Evolutionary conservation across 2,797 vertebrate genomes (phyloP), one percentile per base, ranked within the genome.

Genomic region (Acestrorhynchus altus): DNA sequence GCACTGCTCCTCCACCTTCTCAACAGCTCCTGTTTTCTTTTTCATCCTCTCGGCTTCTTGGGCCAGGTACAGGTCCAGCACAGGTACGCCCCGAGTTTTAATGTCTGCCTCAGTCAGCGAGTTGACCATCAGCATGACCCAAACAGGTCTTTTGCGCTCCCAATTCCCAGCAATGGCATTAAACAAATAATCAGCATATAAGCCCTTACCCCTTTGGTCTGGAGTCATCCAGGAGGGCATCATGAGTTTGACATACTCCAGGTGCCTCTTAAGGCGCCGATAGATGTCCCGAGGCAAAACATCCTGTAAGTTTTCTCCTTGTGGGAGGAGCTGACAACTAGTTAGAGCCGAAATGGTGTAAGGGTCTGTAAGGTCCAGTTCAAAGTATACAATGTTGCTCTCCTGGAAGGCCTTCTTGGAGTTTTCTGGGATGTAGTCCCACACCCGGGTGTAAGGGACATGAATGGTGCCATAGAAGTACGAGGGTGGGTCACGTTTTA

Each of bases 71-170:
- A 97, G 87, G 87, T 97, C 95, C 84, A 97, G 85, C 40, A 97
- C 94, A 0, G 96, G 96, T 40, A 96, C 93, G 0, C 96, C 96
- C 2, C 94, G 87, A 0, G 94, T 96, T 86, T 95, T 96, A 60
- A 96, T 92, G 75, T 96, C 95, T 0, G 93, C 93, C 85, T 98
- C 94, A 0, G 95, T 97, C 83, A 97, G 83, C 0, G 95, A 96
- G 85, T 96, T 97, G 84, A 97, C 95, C 95, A 96, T 96, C 79
- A 97, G 88, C 96, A 96, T 97, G 82, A 96, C 95, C 96, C 96
- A 97, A 13, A 97, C 91, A 0, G 96, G 96, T 20, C 94, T 93
- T 87, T 96, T 97, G 80, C 92, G 85, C 85, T 97, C 96, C 96
- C 96, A 97, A 90, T 96, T 96, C 15, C 96, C 96, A 0, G 94